Conservation (phyloP, 2,113 vertebrate species). For the Aleadryas rufinucha region DNA sequence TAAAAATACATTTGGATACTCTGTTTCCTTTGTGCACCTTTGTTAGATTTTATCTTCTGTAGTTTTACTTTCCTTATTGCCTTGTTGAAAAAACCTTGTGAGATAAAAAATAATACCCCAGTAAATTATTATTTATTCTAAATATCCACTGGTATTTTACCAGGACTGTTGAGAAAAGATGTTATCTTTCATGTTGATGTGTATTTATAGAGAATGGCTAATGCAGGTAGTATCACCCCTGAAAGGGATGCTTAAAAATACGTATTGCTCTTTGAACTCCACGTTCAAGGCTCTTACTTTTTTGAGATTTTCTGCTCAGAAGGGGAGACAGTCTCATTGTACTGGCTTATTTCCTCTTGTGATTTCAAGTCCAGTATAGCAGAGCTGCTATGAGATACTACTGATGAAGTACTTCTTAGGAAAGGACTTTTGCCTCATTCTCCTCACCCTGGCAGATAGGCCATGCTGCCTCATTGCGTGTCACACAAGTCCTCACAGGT, state of each 20-base stretch:
- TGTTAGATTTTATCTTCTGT: background rate
- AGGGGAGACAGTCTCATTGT: background rate
- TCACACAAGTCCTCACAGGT: background rate
- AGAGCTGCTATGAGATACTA: background rate
- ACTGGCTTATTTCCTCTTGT: background rate
- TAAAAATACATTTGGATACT: background rate
- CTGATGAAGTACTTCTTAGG: background rate
- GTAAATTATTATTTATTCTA: background rate
- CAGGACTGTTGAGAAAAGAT: background rate
- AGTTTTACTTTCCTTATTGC: background rate
- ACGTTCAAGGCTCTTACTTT: background rate
- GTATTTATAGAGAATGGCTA: background rate
- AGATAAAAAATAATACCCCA: background rate
- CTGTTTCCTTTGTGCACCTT: background rate
- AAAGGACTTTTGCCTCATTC: background rate
- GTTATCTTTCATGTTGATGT: background rate
- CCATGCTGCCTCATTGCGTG: fast-evolving
- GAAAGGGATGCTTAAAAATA: background rate
- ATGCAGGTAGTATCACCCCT: background rate
- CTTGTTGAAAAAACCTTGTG: background rate
- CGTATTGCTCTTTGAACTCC: background rate
- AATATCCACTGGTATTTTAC: background rate
- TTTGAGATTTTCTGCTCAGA: background rate
- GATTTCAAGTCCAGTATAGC: background rate
- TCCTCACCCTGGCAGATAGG: background rate